phyloP scores from a whole-genome alignment of 2,113 vertebrate genomes.

The Acrocephalus kingi region DNA sequence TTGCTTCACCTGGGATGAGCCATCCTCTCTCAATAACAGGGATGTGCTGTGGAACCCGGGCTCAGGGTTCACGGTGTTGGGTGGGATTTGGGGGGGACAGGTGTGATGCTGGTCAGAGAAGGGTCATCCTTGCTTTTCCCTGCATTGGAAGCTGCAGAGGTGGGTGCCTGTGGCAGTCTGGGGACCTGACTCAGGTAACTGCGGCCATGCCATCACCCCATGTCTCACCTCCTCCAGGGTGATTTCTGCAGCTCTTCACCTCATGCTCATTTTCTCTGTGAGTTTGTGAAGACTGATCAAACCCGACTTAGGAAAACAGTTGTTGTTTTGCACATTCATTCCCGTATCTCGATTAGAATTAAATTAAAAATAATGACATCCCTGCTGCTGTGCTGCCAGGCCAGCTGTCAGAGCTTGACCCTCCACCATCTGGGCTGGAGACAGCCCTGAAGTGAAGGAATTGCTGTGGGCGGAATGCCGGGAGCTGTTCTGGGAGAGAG shows the following conservation, averaged over 20 bases:
- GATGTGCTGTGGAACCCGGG: neutral
- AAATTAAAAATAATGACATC: slow-evolving; percentile 32
- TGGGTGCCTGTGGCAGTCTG: neutral
- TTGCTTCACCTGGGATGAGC: neutral
- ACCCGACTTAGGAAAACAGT: neutral
- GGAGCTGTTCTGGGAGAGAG: neutral
- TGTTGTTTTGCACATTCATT: slow-evolving; percentile 13
- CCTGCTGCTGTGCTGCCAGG: slow-evolving; percentile 10
- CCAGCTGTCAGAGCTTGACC: slow-evolving; percentile 39
- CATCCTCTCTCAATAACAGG: neutral
- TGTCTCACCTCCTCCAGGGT: neutral
- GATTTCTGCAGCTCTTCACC: neutral
- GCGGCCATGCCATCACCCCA: rapidly evolving
- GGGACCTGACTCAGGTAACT: neutral
- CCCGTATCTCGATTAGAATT: neutral
- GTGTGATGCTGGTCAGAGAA: neutral
- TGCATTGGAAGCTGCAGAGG: neutral
- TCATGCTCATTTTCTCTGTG: rapidly evolving
- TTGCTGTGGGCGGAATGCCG: rapidly evolving
- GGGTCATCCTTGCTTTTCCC: neutral
- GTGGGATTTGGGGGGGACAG: no score
- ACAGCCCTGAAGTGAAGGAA: neutral
- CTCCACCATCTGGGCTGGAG: slow-evolving; percentile 25
- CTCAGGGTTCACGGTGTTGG: rapidly evolving
- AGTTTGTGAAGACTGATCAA: neutral